Percentiles rank a stretch among this genome's conserved stretches.
phyloP scores from a whole-genome alignment of 2,113 vertebrate species.

The Platanista minor region DNA sequence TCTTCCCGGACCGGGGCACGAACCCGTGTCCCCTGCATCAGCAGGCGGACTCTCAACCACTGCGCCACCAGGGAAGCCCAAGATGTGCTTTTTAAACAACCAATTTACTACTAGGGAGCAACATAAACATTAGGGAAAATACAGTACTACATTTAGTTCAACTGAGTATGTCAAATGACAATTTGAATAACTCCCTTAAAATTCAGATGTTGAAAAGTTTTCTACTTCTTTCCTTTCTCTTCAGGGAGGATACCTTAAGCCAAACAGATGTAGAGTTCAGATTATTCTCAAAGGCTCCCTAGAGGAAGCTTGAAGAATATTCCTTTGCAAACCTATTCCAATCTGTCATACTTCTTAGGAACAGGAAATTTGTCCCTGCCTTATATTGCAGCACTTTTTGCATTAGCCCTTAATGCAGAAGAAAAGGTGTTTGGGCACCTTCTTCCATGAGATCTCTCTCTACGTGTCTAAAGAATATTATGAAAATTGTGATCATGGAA shows the following conservation, averaged over 20 bases:
- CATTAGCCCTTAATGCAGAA: neutral
- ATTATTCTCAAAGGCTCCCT: neutral
- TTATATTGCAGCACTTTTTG: neutral
- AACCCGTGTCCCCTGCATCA: too few relatives aligned
- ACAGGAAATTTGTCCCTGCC: neutral
- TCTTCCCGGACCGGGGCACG: too few relatives aligned
- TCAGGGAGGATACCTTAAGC: neutral
- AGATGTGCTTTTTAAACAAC: constrained; percentile 33
- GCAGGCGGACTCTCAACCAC: too few relatives aligned
- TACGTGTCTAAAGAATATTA: neutral
- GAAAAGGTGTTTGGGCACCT: neutral
- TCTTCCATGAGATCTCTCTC: neutral
- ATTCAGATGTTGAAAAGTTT: neutral
- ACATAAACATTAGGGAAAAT: constrained; percentile 33
- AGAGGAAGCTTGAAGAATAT: neutral
- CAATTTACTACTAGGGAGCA: constrained; percentile 27
- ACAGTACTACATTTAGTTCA: constrained; percentile 29
- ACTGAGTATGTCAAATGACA: constrained; percentile 50
- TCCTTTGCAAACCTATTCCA: neutral
- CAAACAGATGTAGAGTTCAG: constrained; percentile 7
- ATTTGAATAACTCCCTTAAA: constrained; percentile 26
- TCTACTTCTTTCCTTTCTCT: neutral
- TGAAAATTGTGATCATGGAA: neutral
- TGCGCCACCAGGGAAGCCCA: too few relatives aligned
- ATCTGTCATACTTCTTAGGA: neutral